These are phyloP conservation scores for Alouatta palliata DNA, from an alignment of 2,113 vertebrate genomes.

Conservation along the genomic window DNA sequence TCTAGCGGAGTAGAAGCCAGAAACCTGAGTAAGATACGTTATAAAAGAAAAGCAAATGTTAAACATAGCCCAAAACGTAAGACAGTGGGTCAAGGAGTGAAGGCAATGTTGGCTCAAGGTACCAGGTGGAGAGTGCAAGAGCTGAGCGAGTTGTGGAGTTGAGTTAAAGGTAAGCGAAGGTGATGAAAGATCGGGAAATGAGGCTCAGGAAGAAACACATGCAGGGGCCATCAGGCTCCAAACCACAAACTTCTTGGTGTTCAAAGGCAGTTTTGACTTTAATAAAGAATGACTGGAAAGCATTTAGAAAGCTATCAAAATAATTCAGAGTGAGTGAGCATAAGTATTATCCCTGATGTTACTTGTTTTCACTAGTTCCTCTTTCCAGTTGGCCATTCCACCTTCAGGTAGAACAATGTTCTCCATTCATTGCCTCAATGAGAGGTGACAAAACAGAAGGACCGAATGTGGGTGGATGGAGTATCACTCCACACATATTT, in stretches of 20 bases:
- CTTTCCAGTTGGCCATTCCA: not conserved
- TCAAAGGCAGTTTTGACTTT: constrained; percentile 9
- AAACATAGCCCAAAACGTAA: not conserved
- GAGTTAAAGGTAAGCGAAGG: not conserved
- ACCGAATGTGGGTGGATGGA: not conserved
- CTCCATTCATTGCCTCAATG: not conserved
- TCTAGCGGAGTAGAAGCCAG: not conserved
- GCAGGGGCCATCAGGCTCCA: not conserved
- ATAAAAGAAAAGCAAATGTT: not conserved
- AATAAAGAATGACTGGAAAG: not conserved
- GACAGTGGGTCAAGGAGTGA: not conserved
- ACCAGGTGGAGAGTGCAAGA: not conserved
- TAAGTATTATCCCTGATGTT: not conserved
- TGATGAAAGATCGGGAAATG: not conserved
- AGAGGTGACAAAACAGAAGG: not conserved
- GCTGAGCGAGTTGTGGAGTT: not conserved
- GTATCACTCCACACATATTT: not conserved
- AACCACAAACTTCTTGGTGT: not conserved
- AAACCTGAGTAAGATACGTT: not conserved
- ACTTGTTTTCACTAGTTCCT: not conserved
- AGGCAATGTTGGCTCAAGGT: not conserved
- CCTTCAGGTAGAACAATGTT: not conserved
- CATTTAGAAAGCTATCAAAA: not conserved
- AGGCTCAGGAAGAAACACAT: not conserved
- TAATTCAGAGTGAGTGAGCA: not conserved